These are phyloP conservation scores for Tor tambroides DNA, from an alignment of 2,113 vertebrate species.

Conservation along the genomic window DNA sequence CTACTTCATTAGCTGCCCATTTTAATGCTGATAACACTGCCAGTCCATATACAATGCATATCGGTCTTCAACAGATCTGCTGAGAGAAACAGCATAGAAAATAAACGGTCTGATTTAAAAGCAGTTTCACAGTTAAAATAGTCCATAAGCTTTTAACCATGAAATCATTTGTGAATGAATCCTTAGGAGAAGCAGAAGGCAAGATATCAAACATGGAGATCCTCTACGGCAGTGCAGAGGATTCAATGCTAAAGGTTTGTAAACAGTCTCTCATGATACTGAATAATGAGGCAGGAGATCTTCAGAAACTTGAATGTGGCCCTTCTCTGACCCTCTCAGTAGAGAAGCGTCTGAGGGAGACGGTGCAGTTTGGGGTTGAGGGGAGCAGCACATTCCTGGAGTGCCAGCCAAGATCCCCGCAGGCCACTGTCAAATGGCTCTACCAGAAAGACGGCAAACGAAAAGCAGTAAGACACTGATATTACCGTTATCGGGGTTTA, in stretches of 20 bases:
- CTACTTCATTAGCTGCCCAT: not conserved
- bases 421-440: conserved; percentile 82
- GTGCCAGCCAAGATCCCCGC: conserved; percentile 82
- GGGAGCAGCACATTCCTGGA: conserved; percentile 83
- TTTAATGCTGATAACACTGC: not conserved
- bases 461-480: conserved; percentile 75
- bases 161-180: not conserved
- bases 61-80: not conserved
- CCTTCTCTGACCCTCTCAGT: conserved; percentile 63
- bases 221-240: conserved; percentile 94
- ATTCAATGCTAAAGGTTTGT: conserved; percentile 90
- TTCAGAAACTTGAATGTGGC: conserved; percentile 2
- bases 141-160: not conserved
- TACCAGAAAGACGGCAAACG: conserved; percentile 76
- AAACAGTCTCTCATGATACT: not conserved
- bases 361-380: conserved; percentile 84
- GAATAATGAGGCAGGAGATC: not conserved
- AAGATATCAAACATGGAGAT: conserved; percentile 92
- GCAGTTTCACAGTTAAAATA: not conserved
- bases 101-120: not conserved
- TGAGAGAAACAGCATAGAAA: not conserved
- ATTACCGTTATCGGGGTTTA: not conserved
- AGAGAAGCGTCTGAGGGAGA: conserved; percentile 80
- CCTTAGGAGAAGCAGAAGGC: conserved; percentile 90
- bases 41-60: not conserved